Evolutionary conservation across 2,113 vertebrate species (phyloP).

Genomic region (Craseonycteris thonglongyai): DNA sequence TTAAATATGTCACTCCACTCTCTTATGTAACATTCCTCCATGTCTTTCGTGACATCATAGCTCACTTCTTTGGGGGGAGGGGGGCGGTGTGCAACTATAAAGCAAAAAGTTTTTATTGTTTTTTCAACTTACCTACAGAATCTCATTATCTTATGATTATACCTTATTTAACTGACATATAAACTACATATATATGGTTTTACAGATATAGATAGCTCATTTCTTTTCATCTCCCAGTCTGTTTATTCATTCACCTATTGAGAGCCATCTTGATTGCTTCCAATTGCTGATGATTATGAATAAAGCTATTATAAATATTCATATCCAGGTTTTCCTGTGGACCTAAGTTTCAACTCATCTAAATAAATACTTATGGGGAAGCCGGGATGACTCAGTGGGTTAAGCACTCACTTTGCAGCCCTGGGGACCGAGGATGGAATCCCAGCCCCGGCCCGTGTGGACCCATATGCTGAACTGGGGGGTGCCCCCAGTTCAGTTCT

Average conservation of each 20-base stretch:
- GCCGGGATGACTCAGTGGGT: no score
- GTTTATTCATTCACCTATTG: neutral
- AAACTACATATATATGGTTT: no score
- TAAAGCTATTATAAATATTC: neutral
- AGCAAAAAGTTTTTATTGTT: no score
- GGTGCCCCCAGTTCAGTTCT: no score
- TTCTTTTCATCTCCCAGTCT: neutral
- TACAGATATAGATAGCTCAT: neutral
- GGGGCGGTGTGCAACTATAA: no score
- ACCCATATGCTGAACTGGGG: no score
- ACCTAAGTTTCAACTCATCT: neutral
- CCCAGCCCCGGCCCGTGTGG: no score
- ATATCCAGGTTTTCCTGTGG: neutral
- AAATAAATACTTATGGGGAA: neutral
- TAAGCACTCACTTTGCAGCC: no score
- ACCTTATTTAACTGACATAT: no score
- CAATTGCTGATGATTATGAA: neutral
- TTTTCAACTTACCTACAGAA: no score
- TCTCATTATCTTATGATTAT: no score
- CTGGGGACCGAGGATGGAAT: no score
- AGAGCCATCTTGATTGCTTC: neutral
- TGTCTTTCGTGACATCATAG: neutral
- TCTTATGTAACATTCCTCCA: neutral
- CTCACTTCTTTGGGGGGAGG: neutral
- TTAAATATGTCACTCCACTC: neutral